Base-by-base conservation (phyloP, 2,797 vertebrate species). In the Erithacus rubecula region DNA sequence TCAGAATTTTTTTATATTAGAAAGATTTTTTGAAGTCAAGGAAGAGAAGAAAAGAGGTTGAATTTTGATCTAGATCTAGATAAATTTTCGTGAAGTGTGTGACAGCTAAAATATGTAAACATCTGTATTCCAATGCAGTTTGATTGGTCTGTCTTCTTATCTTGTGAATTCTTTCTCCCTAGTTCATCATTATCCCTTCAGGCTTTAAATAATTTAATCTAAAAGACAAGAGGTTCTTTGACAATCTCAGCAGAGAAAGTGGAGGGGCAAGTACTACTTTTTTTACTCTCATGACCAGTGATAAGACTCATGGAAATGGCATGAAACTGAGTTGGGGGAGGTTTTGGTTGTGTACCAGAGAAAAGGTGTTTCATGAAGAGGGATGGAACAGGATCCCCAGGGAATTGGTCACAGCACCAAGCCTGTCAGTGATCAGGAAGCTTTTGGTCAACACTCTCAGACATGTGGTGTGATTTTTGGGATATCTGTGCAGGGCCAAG, bases 241-340 rank as follows among this genome's bases (percentile, higher is more conserved):
- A 14, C 24, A 56, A 30, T 55, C 20, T 70, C 56, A 30, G 6
- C 10, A 58, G 29, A 39, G 20, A 18, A 70, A 76, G 56, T 15
- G 10, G 14, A 69, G 10, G 3, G 23, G 16, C n/a, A 63, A 30
- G 8, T 49, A 58, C 7, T 5, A 24, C 3, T 22, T 36, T 44
- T 55, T 63, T 76, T 0, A 0, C 15, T 32, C 20, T 70, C 3
- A 12, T 63, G 43, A 51, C 12, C 36, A 51, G 20, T 44, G 49
- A 34, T 29, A 63, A 20, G 14, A 26, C 12, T 83, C 0, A 0
- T 76, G 14, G 20, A 11, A 76, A 76, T 30, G 29, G 8, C 17
- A 24, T 5, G 8, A 63, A 76, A 49, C 15, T 0, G 0, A 34
- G 21, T 10, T 1, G 4, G 1, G 29, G 19, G 20, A 70, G 3